Evolutionary conservation across 1,140 invertebrate genomes (phyloP), one percentile per base, ranked within the genome.

Genomic region (Drosophila nebulosa): DNA sequence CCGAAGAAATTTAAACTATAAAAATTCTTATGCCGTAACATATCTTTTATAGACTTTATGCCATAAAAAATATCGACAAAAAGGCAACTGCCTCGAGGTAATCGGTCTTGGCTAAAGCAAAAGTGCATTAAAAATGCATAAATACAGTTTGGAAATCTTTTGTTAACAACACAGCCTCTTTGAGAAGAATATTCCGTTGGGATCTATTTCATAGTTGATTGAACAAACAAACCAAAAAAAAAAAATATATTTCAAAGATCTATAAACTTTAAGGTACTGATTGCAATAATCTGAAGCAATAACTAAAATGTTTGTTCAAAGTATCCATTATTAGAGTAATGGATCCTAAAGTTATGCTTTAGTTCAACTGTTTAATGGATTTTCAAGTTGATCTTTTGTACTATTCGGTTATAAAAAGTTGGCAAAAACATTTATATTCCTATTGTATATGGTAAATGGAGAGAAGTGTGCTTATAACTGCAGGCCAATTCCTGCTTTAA

Each of bases 401-500:
- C 10, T 3, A 32, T 32, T 10, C 46, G 24, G 7, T n/a, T 26
- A 26, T 24, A n/a, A 52, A 27, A 52, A 4, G 4, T n/a, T 2
- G 27, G 27, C 27, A 30, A 30, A 30, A 30, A 30, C 10, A 30
- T 30, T 6, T 53, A 27, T 14, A 3, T n/a, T 27, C 5, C 14
- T n/a, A 60, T 18, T 14, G 14, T 7, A 6, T 46, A 7, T 3
- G 6, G 3, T 30, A 5, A 6, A 5, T 30, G 30, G 2, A 36
- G 55, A 12, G 26, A 57, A 16, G 60, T 74, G 71, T 74, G 21
- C 35, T 52, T 57, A 32, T 55, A 62, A 50, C 76, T 68, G 46
- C 36, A 55, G 78, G 73, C 67, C 53, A 85, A 81, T 86, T 85
- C 74, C 70, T 85, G 78, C 66, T 71, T 81, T 86, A 75, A 86